Evolutionary conservation across 1,140 invertebrate genomes (phyloP).

Genomic region (Apolygus lucorum): DNA sequence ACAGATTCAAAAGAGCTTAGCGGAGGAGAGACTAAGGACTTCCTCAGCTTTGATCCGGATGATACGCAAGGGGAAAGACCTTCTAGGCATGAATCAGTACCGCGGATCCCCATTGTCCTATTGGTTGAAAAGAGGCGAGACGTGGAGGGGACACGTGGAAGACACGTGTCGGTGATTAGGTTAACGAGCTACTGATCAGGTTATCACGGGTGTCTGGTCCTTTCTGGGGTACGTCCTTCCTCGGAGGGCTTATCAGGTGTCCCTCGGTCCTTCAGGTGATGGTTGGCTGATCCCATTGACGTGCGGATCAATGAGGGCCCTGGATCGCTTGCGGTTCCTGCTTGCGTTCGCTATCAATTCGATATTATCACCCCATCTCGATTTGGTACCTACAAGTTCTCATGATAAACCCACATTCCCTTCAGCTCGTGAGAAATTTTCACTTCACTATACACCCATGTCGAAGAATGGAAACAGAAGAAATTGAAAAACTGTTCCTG

Average conservation of each 20-base stretch:
- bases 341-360: too few relatives aligned
- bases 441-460: too few relatives aligned
- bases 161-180: constrained; percentile 9
- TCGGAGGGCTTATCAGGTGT: constrained; percentile 1
- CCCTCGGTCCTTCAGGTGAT: constrained; percentile 4
- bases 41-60: constrained; percentile 7
- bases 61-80: background rate
- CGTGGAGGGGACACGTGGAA: background rate
- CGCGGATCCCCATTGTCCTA: constrained; percentile 1
- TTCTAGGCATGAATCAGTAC: constrained; percentile 2
- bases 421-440: too few relatives aligned
- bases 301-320: too few relatives aligned
- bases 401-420: too few relatives aligned
- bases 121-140: background rate
- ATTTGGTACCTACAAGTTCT: too few relatives aligned
- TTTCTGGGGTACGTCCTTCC: background rate
- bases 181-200: constrained; percentile 16
- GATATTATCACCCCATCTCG: too few relatives aligned
- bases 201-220: constrained; percentile 8
- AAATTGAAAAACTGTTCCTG: too few relatives aligned
- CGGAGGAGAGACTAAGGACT: background rate
- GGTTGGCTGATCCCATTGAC: background rate
- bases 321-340: background rate
- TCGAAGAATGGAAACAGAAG: too few relatives aligned
- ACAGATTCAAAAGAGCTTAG: background rate